Evolutionary conservation across 2,113 vertebrate species (phyloP), one percentile per base, ranked within the genome.

Genomic region (Cinclus mexicanus): DNA sequence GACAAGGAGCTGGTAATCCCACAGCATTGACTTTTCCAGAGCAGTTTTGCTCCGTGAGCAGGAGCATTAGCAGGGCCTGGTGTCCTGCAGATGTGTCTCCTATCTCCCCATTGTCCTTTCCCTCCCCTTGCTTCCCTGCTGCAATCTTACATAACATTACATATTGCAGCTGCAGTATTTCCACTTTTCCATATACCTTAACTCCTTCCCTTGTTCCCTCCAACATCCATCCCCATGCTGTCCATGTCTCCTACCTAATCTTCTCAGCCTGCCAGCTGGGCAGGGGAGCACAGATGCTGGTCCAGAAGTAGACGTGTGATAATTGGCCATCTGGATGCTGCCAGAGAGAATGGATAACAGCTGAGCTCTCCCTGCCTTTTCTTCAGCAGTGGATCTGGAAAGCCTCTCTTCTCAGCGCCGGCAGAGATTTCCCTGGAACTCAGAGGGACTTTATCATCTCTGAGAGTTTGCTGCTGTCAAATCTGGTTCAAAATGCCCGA

Each of bases 301-400:
- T 97, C 96, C 96, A 97, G 96, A 95, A 96, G 95, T 75, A 81
- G 94, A 97, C 2, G 91, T 95, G 95, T 95, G 91, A 96, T 97
- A 97, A 96, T 91, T 95, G 93, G 93, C 96, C 94, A 94, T 95
- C 93, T 94, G 95, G 93, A 95, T 9, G 2, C 86, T 71, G 89
- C 94, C 91, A 87, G 89, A 94, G 89, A 93, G 94, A 93, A 95
- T 89, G 94, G 96, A 71, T 83, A 96, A 93, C 96, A 96, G 95
- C 96, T 96, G 96, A 95, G 83, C 64, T 83, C 86, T 94, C 89
- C 79, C 65, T 81, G 93, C 91, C 80, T 94, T 86, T 78, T 74
- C 94, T 94, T 79, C 87, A 65, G 84, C 57, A 65, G 64, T 1
- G 1, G 84, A 75, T 94, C 94, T 96, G 96, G 93, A 96, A 95